Evolutionary conservation across 2,888 invertebrate species (phyloP), one percentile per base, ranked within the genome.

Genomic region (Tipula lateralis): DNA sequence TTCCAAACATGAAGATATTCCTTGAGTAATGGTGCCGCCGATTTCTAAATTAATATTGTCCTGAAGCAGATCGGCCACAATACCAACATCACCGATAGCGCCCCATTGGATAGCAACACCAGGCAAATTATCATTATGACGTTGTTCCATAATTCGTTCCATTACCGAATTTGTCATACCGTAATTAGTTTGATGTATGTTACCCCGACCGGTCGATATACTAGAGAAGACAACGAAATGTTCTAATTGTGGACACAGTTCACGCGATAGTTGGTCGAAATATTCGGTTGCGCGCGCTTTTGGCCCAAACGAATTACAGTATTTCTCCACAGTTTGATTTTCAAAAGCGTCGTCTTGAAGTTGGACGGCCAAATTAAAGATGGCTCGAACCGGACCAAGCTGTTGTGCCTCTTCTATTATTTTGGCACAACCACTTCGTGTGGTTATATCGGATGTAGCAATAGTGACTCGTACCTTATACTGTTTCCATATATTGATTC

Each of bases 201-300:
- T 97, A 87, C 98, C 98, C 24, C 97, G 93, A 16, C 97, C 97
- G 88, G 97, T 97, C 0, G 96, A 95, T 6, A 97, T 96, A 24
- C 97, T 97, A 0, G 97, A 97, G 91, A 97, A 98, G 24, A 96
- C 94, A 0, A 98, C 97, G 89, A 98, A 98, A 90, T 95, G 92
- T 87, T 93, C 92, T 81, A 93, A 87, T 0, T 90, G 82, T 0
- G 92, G 92, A 85, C 94, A 94, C 85, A 92, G 86, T 80, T 89
- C 89, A 82, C 95, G 91, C 0, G 93, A 92, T 1, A 93, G 88
- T 85, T 92, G 91, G 88, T 98, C 97, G 86, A 98, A 91, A 88
- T 95, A 91, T 87, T 93, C 90, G 0, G 97, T 97, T 0, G 96
- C 96, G n/a, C 91, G 87, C 0, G 96, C 95, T 90, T 98, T 98